Evolutionary conservation across 2,113 vertebrate species (phyloP).

Genomic region (Trematocara marginatum): DNA sequence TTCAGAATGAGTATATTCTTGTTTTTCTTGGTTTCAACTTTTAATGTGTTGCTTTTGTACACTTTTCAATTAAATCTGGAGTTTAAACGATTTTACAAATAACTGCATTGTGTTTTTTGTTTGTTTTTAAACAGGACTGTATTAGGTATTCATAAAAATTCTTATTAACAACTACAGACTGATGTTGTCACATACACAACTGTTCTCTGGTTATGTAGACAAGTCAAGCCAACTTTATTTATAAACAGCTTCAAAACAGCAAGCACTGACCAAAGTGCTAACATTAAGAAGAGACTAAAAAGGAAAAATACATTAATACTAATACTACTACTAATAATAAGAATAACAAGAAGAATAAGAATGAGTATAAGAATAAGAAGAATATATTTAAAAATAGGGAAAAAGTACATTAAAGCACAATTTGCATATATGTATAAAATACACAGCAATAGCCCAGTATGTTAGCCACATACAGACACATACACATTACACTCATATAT

Average conservation of each 20-base stretch:
- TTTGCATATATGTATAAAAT: not conserved
- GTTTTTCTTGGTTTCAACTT: not conserved
- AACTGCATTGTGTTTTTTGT: not conserved
- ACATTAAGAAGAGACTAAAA: not conserved
- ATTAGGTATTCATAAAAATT: not conserved
- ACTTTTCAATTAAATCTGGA: not conserved
- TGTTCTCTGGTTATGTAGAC: constrained; percentile 13
- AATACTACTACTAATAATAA: accelerated
- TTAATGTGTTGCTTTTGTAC: not conserved
- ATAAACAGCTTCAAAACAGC: not conserved
- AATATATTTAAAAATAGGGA: not conserved
- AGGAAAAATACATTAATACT: not conserved
- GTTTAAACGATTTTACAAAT: not conserved
- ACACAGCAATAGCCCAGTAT: not conserved
- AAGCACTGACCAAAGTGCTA: not conserved
- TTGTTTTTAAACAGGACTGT: not conserved
- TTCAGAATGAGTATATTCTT: not conserved
- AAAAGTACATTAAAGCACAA: not conserved
- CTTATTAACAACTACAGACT: not conserved
- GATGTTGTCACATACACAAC: constrained; percentile 14
- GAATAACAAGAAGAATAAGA: accelerated
- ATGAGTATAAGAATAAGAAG: not conserved
- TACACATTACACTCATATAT: not conserved
- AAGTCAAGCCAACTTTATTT: not conserved
- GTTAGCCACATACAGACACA: not conserved